Conservation (phyloP, 2,888 invertebrate species). For the Ophion ellenae region DNA sequence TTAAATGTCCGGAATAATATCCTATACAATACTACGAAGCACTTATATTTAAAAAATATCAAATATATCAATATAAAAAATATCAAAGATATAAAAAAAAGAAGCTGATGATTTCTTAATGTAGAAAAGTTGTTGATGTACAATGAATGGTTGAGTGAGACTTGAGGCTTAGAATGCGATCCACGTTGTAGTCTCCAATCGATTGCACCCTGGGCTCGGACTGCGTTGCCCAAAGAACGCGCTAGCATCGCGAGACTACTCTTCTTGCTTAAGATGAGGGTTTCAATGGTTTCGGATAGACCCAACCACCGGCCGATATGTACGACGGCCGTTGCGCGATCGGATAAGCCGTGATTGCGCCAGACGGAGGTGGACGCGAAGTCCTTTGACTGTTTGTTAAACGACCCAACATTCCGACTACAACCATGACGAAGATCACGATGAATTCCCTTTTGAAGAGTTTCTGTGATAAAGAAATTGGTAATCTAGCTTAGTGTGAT, state of each 20-base stretch:
- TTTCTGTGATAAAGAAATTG: slow-evolving; percentile 36
- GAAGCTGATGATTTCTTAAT: slow-evolving; percentile 39
- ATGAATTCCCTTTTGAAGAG: slow-evolving; percentile 14
- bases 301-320: slow-evolving; percentile 63
- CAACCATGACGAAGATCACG: background rate
- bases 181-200: background rate
- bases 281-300: slow-evolving; percentile 71
- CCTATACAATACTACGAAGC: background rate
- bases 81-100: slow-evolving; percentile 20
- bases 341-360: slow-evolving; percentile 74
- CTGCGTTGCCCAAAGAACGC: slow-evolving; percentile 5
- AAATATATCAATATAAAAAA: background rate
- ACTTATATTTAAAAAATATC: background rate
- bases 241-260: slow-evolving; percentile 5
- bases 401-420: slow-evolving; percentile 30
- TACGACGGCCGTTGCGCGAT: slow-evolving; percentile 72
- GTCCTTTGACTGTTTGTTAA: slow-evolving; percentile 28
- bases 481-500: background rate
- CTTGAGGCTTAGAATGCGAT: background rate
- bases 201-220: slow-evolving; percentile 7
- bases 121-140: slow-evolving; percentile 27
- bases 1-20: no score
- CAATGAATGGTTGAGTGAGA: slow-evolving; percentile 27
- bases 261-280: background rate
- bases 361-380: slow-evolving; percentile 59